phyloP scores from a whole-genome alignment of 2,797 vertebrate species.

The Hydrophis major region DNA sequence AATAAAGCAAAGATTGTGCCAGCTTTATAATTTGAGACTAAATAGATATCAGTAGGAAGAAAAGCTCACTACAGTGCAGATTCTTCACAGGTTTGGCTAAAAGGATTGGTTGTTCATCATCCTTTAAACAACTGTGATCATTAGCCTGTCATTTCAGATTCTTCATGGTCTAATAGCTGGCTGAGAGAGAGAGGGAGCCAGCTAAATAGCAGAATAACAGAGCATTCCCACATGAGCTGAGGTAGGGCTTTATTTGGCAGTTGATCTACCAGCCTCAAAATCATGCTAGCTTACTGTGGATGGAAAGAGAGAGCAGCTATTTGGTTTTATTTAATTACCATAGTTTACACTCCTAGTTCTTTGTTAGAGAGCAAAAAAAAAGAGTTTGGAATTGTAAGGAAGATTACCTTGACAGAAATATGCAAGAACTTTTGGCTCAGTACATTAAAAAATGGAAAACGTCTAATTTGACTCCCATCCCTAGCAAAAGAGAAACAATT shows the following conservation, averaged over 20 bases:
- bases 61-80: not conserved
- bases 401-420: not conserved
- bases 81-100: not conserved
- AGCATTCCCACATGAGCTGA: not conserved
- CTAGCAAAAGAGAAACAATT: not conserved
- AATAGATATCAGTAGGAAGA: not conserved
- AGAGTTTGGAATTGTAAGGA: not conserved
- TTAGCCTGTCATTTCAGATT: not conserved
- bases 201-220: conserved; percentile 13
- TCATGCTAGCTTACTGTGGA: not conserved
- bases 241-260: not conserved
- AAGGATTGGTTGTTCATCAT: conserved; percentile 2
- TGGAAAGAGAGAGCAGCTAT: not conserved
- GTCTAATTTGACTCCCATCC: not conserved
- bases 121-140: conserved; percentile 19
- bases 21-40: not conserved
- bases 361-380: not conserved
- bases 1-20: not conserved
- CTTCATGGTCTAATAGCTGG: fast-evolving
- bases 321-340: not conserved
- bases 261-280: not conserved
- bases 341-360: not conserved
- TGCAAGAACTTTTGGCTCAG: not conserved
- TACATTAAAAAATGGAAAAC: not conserved
- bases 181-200: conserved; percentile 14